Evolutionary conservation across 2,113 vertebrate species (phyloP).

Genomic region (Rhabdornis inornatus): DNA sequence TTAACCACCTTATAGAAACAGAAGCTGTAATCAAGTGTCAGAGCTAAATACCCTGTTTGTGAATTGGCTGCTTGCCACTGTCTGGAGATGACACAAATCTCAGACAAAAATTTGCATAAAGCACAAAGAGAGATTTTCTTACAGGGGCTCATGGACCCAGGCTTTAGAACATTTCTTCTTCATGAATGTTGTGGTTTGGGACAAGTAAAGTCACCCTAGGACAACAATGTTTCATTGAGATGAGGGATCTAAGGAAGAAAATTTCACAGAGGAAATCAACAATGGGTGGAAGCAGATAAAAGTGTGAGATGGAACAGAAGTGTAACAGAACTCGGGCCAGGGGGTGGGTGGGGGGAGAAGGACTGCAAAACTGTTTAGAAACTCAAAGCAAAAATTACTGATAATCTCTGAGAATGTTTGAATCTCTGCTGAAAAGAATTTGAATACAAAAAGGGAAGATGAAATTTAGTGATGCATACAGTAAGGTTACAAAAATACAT

Average conservation of each 20-base stretch:
- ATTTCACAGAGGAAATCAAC: background rate
- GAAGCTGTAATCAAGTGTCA: background rate
- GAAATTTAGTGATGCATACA: background rate
- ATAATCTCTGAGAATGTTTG: background rate
- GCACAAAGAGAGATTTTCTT: background rate
- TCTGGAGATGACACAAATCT: background rate
- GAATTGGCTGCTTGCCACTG: background rate
- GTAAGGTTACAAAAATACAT: background rate
- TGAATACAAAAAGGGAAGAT: background rate
- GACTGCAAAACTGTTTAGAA: background rate
- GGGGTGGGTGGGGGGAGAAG: rapidly evolving
- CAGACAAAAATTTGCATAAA: background rate
- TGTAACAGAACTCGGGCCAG: background rate
- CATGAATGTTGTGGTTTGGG: background rate
- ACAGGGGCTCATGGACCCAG: background rate
- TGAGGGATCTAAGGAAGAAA: background rate
- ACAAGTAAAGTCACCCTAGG: background rate
- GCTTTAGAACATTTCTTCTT: background rate
- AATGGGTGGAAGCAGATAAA: background rate
- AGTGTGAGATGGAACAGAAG: background rate
- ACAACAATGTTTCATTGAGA: background rate
- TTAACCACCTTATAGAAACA: background rate
- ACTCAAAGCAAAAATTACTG: background rate
- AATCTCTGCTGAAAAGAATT: background rate
- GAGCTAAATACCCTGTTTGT: background rate